These are phyloP conservation scores for Rhipidura dahli DNA, from an alignment of 2,113 vertebrate species.

Conservation along the genomic window DNA sequence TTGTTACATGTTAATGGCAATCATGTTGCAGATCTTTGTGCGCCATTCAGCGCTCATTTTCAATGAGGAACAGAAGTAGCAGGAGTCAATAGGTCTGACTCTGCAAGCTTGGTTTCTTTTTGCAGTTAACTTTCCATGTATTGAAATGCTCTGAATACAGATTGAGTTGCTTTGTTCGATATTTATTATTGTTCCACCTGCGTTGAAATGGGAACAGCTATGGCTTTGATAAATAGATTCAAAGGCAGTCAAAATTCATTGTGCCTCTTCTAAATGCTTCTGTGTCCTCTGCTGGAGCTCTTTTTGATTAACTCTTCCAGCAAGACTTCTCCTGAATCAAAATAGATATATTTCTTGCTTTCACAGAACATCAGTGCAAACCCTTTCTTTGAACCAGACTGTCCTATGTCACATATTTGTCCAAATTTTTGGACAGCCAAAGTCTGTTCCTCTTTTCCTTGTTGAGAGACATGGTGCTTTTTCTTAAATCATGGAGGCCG, in stretches of 20 bases:
- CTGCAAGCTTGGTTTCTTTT: conserved; percentile 9
- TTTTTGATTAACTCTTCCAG: conserved; percentile 1
- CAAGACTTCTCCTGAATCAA: not conserved
- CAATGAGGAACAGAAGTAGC: not conserved
- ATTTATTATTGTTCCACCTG: conserved; percentile 51
- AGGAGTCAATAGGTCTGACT: conserved; percentile 2
- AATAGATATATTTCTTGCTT: not conserved
- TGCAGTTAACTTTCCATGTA: conserved; percentile 10
- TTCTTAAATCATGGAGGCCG: not conserved
- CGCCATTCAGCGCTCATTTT: not conserved
- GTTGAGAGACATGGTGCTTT: not conserved
- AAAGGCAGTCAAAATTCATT: conserved; percentile 52
- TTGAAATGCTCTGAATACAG: conserved; percentile 39
- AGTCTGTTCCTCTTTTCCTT: not conserved
- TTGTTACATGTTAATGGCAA: not conserved
- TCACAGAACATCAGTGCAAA: not conserved
- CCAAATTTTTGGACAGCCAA: not conserved
- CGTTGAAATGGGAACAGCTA: not conserved
- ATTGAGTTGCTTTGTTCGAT: conserved; percentile 29
- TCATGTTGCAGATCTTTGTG: conserved; percentile 15
- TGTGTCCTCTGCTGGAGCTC: conserved; percentile 39
- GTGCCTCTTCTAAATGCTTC: conserved; percentile 13
- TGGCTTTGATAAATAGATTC: conserved; percentile 39
- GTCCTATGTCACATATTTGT: not conserved
- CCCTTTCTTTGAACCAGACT: not conserved